Percentiles rank a stretch among this genome's conserved stretches.
phyloP scores from a whole-genome alignment of 2,888 invertebrate genomes.

The Napeogenes inachia region DNA sequence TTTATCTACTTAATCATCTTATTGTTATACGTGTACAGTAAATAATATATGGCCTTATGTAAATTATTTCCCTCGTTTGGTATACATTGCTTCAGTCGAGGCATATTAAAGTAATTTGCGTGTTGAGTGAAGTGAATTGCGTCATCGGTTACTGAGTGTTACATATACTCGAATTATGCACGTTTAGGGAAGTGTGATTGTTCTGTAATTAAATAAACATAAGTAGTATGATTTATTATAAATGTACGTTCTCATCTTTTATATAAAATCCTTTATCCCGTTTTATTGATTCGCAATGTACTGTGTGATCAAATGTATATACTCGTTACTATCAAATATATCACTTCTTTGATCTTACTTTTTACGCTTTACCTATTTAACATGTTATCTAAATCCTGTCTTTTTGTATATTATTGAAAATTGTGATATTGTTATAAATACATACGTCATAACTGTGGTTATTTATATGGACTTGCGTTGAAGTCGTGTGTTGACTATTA shows the following conservation, averaged over 20 bases:
- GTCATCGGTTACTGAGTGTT: slow-evolving; percentile 54
- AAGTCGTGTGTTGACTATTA: slow-evolving; percentile 50
- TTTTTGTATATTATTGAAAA: slow-evolving; percentile 76
- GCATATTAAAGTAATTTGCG: slow-evolving; percentile 45
- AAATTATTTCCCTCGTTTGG: slow-evolving; percentile 68
- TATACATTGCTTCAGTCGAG: slow-evolving; percentile 59
- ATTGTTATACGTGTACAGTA: slow-evolving; percentile 75
- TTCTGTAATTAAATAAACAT: slow-evolving; percentile 54
- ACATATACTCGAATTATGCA: slow-evolving; percentile 55
- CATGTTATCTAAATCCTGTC: slow-evolving; percentile 67
- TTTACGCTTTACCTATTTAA: slow-evolving; percentile 72
- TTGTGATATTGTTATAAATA: slow-evolving; percentile 75
- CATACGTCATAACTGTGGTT: slow-evolving; percentile 55
- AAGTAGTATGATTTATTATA: slow-evolving; percentile 54
- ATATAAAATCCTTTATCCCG: slow-evolving; percentile 53
- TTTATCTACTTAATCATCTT: slow-evolving; percentile 74
- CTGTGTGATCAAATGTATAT: slow-evolving; percentile 57
- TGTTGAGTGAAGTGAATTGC: slow-evolving; percentile 42
- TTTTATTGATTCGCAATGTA: slow-evolving; percentile 55
- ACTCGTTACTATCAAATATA: slow-evolving; percentile 52
- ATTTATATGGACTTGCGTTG: slow-evolving; percentile 55
- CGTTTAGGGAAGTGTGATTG: slow-evolving; percentile 62
- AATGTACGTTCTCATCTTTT: slow-evolving; percentile 53
- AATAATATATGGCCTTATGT: slow-evolving; percentile 75
- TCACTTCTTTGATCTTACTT: slow-evolving; percentile 66